Percentiles rank a stretch among this genome's conserved stretches.
These are phyloP conservation scores for Mesorhabditis belari DNA, from an alignment of 2,888 invertebrate species.

Conservation along the genomic window DNA sequence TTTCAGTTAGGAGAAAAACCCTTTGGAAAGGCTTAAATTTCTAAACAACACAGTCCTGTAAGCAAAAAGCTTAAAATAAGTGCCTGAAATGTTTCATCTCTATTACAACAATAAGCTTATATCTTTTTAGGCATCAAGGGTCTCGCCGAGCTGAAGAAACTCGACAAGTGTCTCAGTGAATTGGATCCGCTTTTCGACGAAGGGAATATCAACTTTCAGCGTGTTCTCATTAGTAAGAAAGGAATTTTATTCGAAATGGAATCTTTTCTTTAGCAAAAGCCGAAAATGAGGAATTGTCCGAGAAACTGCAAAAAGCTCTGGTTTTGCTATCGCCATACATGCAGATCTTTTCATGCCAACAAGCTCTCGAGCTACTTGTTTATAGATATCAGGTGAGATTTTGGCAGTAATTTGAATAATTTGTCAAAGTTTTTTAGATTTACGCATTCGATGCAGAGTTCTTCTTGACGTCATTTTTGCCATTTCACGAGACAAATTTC, in stretches of 20 bases:
- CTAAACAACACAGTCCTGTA: not conserved
- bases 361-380: constrained; percentile 90
- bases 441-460: constrained; percentile 79
- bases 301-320: constrained; percentile 72
- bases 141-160: constrained; percentile 70
- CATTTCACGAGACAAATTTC: constrained; percentile 84
- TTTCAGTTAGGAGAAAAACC: too few species aligned
- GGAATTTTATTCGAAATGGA: not conserved
- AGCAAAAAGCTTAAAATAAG: not conserved
- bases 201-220: constrained; percentile 67
- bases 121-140: constrained; percentile 66
- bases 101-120: not conserved
- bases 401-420: constrained; percentile 56
- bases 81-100: not conserved
- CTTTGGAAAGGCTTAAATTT: too few species aligned
- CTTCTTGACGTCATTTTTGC: constrained; percentile 73
- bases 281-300: constrained; percentile 71
- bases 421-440: constrained; percentile 64
- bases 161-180: constrained; percentile 69
- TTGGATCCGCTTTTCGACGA: constrained; percentile 75
- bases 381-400: constrained; percentile 60
- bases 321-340: constrained; percentile 78
- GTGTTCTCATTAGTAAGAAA: constrained; percentile 8
- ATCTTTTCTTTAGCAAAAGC: constrained; percentile 56
- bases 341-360: constrained; percentile 73